These are phyloP conservation scores for Falco rusticolus DNA, from an alignment of 2,797 vertebrate species.

Conservation along the genomic window DNA sequence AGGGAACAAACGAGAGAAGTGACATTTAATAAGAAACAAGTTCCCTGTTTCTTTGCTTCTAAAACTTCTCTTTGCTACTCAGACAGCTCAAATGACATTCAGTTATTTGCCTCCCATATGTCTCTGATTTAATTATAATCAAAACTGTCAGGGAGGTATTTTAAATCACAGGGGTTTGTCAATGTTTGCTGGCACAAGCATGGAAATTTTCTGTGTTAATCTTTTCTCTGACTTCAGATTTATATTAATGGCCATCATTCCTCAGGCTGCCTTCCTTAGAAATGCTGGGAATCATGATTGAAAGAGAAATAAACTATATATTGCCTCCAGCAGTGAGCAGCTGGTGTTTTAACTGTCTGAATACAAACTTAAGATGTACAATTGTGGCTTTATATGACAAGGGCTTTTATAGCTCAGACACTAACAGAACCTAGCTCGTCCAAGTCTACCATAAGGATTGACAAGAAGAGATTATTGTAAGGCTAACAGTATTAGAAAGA, in stretches of 20 bases:
- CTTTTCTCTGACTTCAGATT: slow-evolving; percentile 66
- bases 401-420: slow-evolving; percentile 6
- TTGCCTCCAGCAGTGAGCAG: slow-evolving; percentile 34
- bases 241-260: slow-evolving; percentile 66
- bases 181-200: slow-evolving; percentile 45
- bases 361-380: slow-evolving; percentile 45
- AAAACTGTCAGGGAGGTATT: slow-evolving; percentile 52
- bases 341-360: slow-evolving; percentile 48
- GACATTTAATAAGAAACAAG: slow-evolving; percentile 1
- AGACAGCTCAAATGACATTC: slow-evolving; percentile 60
- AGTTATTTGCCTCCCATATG: slow-evolving; percentile 61
- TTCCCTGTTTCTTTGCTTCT: slow-evolving; percentile 15
- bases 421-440: slow-evolving; percentile 12
- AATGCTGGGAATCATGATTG: slow-evolving; percentile 11
- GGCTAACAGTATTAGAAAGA: neutral
- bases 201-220: slow-evolving; percentile 53
- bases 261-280: slow-evolving; percentile 38
- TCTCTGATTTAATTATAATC: slow-evolving; percentile 76
- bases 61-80: slow-evolving; percentile 18
- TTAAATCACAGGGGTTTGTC: slow-evolving; percentile 70
- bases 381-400: slow-evolving; percentile 3
- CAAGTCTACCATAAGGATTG: neutral
- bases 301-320: slow-evolving; percentile 58
- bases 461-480: neutral
- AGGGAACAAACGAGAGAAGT: neutral